Base-by-base conservation (phyloP, 2,888 invertebrate species). In the Cremastobaeus sp. region DNA sequence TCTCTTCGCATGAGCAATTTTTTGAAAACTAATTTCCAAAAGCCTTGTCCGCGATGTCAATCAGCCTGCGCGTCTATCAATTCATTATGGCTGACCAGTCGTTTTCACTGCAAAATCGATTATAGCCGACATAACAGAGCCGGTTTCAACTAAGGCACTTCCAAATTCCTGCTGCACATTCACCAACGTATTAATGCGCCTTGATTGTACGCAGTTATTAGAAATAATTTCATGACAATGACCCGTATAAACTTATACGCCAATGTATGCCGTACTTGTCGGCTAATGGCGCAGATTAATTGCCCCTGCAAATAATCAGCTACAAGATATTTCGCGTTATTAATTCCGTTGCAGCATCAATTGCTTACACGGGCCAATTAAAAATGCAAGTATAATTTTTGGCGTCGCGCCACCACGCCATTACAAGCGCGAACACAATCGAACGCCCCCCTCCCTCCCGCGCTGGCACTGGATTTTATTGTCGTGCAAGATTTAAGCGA, bases 101-200 rank as follows among this genome's bases (percentile, higher is more conserved):
- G 64, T 62, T 70, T 70, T 62, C 55, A 21, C 8, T 41, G 54
- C 55, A 50, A 55, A 70, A 62, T 70, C 70, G 62, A 70, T 70
- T 62, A n/a, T n/a, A 70, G 41, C 47, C 41, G 55, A 54, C 55
- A 62, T 62, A 55, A 62, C 55, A 39, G 17, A 39, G 17, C 52
- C 54, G 34, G 52, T 69, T 52, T 55, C 54, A 8, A n/a, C n/a
- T n/a, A 34, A 39, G 54, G 45, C 60, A 47, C 60, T 48, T 25
- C 60, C 37, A 60, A 60, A 54, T 69, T 47, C 39, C 60, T 54
- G 54, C 60, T 69, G 47, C 60, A 68, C 30, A 60, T 60, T 69
- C 60, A 69, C 34, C 47, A 37, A 60, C 54, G 32, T 47, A 54
- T 54, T 47, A 30, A 60, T 70, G 54, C 20, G 52, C 50, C 59